Conservation (phyloP, 2,888 invertebrate genomes). For the Tetragonula carbonaria region DNA sequence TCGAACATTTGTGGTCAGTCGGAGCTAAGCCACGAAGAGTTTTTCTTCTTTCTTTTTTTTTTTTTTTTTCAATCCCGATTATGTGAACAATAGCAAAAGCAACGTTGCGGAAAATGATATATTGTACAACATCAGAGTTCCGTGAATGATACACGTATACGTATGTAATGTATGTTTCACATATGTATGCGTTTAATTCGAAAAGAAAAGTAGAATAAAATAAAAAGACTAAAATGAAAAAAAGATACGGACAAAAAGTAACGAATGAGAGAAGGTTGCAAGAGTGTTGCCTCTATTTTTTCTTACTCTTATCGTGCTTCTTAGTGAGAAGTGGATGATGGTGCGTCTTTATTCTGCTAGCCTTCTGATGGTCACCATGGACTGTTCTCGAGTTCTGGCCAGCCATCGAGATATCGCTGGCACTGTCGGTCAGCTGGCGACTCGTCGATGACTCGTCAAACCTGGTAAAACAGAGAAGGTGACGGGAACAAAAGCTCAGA, state of each 20-base stretch:
- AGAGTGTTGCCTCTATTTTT: constrained; percentile 76
- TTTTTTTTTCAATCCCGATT: constrained; percentile 10
- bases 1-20: constrained; percentile 12
- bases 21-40: background rate
- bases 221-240: constrained; percentile 4
- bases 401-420: constrained; percentile 72
- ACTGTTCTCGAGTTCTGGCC: constrained; percentile 73
- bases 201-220: background rate
- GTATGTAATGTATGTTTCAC: constrained; percentile 9
- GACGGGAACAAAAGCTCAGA: constrained; percentile 60
- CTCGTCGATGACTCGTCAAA: constrained; percentile 81
- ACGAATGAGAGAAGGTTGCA: constrained; percentile 50
- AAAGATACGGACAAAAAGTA: constrained; percentile 9
- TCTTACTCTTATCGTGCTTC: constrained; percentile 82
- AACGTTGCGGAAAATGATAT: background rate
- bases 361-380: constrained; percentile 74
- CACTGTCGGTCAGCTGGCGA: constrained; percentile 76
- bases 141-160: constrained; percentile 22
- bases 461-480: constrained; percentile 75
- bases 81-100: constrained; percentile 24
- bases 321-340: constrained; percentile 77
- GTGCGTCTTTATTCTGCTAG: constrained; percentile 77
- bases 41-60: background rate
- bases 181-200: constrained; percentile 20
- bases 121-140: constrained; percentile 30